Base-by-base conservation (phyloP, 2,797 vertebrate genomes). In the Telmatherina bonti region DNA sequence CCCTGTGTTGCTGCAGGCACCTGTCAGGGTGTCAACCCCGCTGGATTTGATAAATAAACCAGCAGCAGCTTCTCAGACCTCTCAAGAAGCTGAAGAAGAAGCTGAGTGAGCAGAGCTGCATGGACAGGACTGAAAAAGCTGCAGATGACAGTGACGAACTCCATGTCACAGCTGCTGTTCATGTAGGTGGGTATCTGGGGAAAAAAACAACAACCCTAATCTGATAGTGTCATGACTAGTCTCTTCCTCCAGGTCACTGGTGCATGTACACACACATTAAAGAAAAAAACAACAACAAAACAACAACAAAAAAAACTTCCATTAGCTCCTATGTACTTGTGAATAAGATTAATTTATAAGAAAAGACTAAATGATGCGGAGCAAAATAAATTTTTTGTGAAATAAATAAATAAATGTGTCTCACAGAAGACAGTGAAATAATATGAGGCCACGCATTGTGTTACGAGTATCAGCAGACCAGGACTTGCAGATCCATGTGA, bases 21-120 rank as follows among this genome's bases (percentile, higher is more conserved):
- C 70, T 74, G 86, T 77, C 82, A 76, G 74, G 51, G 26, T 75
- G 84, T 81, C 82, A 80, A 75, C 58, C 41, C 62, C 52, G 35
- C 57, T 60, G 63, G 49, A 73, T 79, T 80, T 72, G 79, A 91
- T 88, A 77, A 88, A 86, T 89, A 87, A 91, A 83, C 74, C 79
- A 89, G 75, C 76, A 82, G 78, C 66, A 84, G 70, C 76, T 38
- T 76, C 57, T 79, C 72, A 64, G 27, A 54, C 69, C 65, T 55
- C 76, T 3, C 29, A 69, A 79, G 60, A 64, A 71, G 55, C 69
- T 38, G 74, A 31, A n/a, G n/a, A n/a, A n/a, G n/a, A n/a, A 76
- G 81, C 72, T 66, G 76, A 72, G 77, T 9, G 45, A 56, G 76
- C 78, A 70, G 73, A 72, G 65, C 75, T 52, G 74, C 57, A 2